Base-by-base conservation (phyloP, 2,888 invertebrate genomes). In the Strigamia maritima region DNA sequence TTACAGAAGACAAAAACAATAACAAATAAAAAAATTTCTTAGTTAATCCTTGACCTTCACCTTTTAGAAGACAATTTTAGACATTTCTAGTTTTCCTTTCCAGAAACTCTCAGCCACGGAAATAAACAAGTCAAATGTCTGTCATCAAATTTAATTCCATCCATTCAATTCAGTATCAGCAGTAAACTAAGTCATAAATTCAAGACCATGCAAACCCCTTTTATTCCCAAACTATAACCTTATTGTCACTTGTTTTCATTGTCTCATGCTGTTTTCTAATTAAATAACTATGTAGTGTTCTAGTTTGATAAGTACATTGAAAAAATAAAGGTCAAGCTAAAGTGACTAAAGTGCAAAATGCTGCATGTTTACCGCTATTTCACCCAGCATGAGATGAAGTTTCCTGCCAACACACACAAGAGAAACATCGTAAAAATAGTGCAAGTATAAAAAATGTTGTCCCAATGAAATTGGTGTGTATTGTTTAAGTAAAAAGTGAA, bases 381-480 rank as follows among this genome's bases (percentile, higher is more conserved):
- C 12, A 26, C 70, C 70, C 26, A 65, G 60, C 44, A 44, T n/a
- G 44, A 44, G 44, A 12, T 44, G 44, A 65, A 65, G 60, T 12
- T 65, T 19, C 3, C 60, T 65, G 60, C 60, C 60, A 65, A 24
- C 60, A 65, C 14, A 12, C 8, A 24, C 10, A 70, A 70, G 28
- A 70, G 70, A 70, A 70, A 70, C 70, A 70, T 28, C 70, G 70
- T 70, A 70, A 70, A 70, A 70, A 70, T 70, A 70, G 26, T 54
- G 16, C 19, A 8, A 4, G 54, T 19, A n/a, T 12, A n/a, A n/a
- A 44, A 44, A 35, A 35, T 35, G 35, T 44, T 44, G n/a, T 44
- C 14, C 14, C 14, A 44, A 16, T 44, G 44, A 16, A 44, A 44
- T 2, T 10, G 40, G 40, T 12, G 7, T 31, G 31, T 31, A 8